phyloP scores from a whole-genome alignment of 2,888 invertebrate genomes.

The Spatulosminthurus flaviceps region DNA sequence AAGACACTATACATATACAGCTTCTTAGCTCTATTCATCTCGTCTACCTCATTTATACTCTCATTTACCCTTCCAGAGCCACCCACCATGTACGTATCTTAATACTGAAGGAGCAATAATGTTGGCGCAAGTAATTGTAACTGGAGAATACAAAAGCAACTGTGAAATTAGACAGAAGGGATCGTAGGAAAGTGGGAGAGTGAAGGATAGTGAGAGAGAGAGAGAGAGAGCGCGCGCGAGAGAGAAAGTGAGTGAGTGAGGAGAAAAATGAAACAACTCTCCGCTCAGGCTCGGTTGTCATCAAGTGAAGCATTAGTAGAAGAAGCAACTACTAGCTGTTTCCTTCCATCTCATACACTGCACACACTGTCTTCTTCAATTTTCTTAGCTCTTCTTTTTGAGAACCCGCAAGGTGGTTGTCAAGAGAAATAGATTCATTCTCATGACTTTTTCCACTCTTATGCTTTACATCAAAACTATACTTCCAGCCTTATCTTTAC shows the following conservation, averaged over 20 bases:
- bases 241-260: not conserved
- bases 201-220: not conserved
- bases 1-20: not conserved
- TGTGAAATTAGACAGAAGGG: slow-evolving; percentile 1
- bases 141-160: slow-evolving; percentile 1
- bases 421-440: slow-evolving; percentile 18
- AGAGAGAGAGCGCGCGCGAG: not conserved
- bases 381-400: not conserved
- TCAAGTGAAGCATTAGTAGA: slow-evolving; percentile 2
- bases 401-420: not conserved
- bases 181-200: not conserved
- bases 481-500: too few species aligned
- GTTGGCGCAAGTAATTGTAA: not conserved
- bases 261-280: slow-evolving; percentile 3
- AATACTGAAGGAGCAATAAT: not conserved
- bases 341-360: not conserved
- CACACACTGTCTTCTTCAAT: not conserved
- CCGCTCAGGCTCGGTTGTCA: not conserved
- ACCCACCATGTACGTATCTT: not conserved
- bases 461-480: slow-evolving; percentile 3
- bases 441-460: slow-evolving; percentile 7
- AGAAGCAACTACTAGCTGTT: slow-evolving; percentile 12
- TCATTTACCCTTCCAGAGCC: not conserved
- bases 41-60: not conserved
- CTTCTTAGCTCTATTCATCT: not conserved